A percentile compares a stretch with the other conserved stretches of the same genome.
These are phyloP conservation scores for Coptotermes formosanus DNA, from an alignment of 1,140 invertebrate genomes.

Conservation along the genomic window DNA sequence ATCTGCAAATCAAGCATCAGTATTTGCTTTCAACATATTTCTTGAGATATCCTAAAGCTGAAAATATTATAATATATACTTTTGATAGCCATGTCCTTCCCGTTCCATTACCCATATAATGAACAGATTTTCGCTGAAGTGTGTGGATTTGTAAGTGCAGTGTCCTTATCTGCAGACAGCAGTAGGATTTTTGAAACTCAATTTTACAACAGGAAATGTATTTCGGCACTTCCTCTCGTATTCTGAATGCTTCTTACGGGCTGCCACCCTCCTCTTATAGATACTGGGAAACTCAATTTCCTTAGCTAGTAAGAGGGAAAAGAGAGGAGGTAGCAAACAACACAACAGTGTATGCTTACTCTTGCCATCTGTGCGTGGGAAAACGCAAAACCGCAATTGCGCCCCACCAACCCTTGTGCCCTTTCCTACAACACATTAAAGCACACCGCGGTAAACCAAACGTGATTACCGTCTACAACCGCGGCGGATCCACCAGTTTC, in stretches of 20 bases:
- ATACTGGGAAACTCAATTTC: conserved; percentile 12
- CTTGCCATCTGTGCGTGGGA: conserved; percentile 1
- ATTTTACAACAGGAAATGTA: neutral
- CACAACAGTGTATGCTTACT: neutral
- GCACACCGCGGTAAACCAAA: neutral
- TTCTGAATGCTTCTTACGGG: neutral
- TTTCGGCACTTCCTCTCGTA: neutral
- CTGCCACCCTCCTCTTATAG: neutral
- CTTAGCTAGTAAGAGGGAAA: neutral
- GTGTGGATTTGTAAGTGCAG: neutral
- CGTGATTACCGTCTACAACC: neutral
- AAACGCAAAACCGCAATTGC: neutral
- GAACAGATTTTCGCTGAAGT: neutral
- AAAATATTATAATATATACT: too few relatives aligned
- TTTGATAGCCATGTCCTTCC: too few relatives aligned
- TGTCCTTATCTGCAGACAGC: neutral
- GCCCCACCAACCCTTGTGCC: neutral
- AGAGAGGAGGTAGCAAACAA: neutral
- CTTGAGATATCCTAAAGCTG: too few relatives aligned
- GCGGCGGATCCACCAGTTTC: neutral
- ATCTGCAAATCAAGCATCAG: too few relatives aligned
- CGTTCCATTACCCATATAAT: too few relatives aligned
- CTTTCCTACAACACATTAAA: conserved; percentile 10
- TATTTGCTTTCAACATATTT: too few relatives aligned
- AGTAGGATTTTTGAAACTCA: neutral